phyloP scores from a whole-genome alignment of 2,113 vertebrate genomes.

The Pseudolaguvia tuberculata region DNA sequence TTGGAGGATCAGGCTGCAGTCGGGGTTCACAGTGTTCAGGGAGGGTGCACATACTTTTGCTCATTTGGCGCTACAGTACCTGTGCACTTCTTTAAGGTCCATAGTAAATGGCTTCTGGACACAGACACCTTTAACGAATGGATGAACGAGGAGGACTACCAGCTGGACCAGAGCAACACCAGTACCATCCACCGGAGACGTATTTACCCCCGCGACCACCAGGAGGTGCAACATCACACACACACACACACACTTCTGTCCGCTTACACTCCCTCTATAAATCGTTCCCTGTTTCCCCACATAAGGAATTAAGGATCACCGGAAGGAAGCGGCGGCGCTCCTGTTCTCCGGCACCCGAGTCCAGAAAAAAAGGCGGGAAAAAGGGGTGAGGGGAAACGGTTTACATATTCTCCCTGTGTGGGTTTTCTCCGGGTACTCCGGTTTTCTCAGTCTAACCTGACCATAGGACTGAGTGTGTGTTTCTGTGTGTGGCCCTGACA shows the following conservation, averaged over 20 bases:
- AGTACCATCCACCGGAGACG: constrained; percentile 76
- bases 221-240: constrained; percentile 67
- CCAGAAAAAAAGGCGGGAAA: constrained; percentile 86
- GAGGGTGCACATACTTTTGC: neutral
- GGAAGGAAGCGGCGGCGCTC: constrained; percentile 87
- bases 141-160: constrained; percentile 98
- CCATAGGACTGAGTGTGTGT: too few relatives aligned
- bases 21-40: neutral
- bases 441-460: too few relatives aligned
- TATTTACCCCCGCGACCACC: constrained; percentile 80
- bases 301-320: constrained; percentile 76
- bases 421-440: too few relatives aligned
- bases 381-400: constrained; percentile 79
- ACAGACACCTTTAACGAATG: constrained; percentile 90
- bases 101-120: constrained; percentile 88
- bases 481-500: neutral
- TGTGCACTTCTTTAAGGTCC: constrained; percentile 68
- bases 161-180: constrained; percentile 83
- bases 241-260: too few relatives aligned
- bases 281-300: too few relatives aligned
- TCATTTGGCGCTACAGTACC: too few relatives aligned
- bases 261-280: neutral
- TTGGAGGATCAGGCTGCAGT: too few relatives aligned
- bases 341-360: constrained; percentile 84
- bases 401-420: too few relatives aligned